Percentiles rank a stretch among this genome's conserved stretches.
These are phyloP conservation scores for Drosophila baimaii DNA, from an alignment of 1,140 invertebrate species.

Conservation along the genomic window DNA sequence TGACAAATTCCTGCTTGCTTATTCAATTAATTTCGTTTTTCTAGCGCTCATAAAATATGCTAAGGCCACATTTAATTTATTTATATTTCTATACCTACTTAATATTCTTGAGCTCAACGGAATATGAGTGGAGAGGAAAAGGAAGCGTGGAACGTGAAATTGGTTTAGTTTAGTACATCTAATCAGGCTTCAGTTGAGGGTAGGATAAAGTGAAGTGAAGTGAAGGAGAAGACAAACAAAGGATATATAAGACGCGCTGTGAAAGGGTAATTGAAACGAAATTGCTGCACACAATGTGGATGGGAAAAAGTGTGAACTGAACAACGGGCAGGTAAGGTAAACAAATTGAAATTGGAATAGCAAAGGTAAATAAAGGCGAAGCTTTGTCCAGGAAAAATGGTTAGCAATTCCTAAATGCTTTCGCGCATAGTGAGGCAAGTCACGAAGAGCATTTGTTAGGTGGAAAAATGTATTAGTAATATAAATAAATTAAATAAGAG, in stretches of 20 bases:
- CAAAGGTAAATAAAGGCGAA: not conserved
- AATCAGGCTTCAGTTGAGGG: conserved; percentile 46
- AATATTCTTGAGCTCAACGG: conserved; percentile 57
- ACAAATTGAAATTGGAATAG: not conserved
- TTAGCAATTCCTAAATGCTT: conserved; percentile 16
- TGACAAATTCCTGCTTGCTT: conserved; percentile 47
- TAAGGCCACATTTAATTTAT: conserved; percentile 78
- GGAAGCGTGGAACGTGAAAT: conserved; percentile 10
- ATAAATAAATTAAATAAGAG: not conserved
- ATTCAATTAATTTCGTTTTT: conserved; percentile 39
- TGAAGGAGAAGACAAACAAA: conserved; percentile 34
- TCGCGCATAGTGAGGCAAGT: not conserved
- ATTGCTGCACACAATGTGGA: conserved; percentile 37
- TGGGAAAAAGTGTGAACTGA: conserved; percentile 20
- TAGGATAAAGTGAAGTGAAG: conserved; percentile 21
- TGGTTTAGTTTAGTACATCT: conserved; percentile 41
- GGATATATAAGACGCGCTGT: conserved; percentile 33
- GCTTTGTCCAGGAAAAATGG: conserved; percentile 10
- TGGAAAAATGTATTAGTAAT: not conserved
- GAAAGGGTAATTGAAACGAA: conserved; percentile 40
- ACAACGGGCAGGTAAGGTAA: conserved; percentile 6
- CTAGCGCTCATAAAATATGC: conserved; percentile 71
- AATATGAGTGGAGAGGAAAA: conserved; percentile 10
- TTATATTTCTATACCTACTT: conserved; percentile 49
- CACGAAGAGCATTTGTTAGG: conserved; percentile 3